Conservation (phyloP, 2,888 invertebrate genomes). For the Eutolmus rufibarbis region DNA sequence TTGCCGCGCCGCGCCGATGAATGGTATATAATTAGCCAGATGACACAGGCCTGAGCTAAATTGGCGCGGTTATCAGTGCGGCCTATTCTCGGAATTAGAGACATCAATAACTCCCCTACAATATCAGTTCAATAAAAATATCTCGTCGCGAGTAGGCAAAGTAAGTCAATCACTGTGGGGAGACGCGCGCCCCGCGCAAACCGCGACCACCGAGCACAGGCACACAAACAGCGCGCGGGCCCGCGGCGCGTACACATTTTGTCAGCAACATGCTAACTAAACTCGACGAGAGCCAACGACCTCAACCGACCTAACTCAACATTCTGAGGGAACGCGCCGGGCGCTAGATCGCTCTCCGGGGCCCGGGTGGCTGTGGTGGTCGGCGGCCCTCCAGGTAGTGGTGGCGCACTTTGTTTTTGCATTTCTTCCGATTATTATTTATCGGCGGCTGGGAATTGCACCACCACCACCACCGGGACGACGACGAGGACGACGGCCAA, state of each 20-base stretch:
- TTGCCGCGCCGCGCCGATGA: not conserved
- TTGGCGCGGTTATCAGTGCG: conserved; percentile 20
- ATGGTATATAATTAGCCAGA: conserved; percentile 7
- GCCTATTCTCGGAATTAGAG: conserved; percentile 13
- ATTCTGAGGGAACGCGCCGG: conserved; percentile 30
- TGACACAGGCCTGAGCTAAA: conserved; percentile 20
- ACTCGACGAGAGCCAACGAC: conserved; percentile 47
- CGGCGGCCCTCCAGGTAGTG: not conserved
- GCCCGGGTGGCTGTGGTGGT: not conserved
- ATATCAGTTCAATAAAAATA: conserved; percentile 17
- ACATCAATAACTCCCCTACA: conserved; percentile 12
- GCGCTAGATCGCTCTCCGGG: not conserved
- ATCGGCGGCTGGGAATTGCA: not conserved
- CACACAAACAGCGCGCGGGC: not conserved
- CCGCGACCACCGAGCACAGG: not conserved
- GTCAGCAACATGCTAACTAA: conserved; percentile 41
- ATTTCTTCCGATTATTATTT: conserved; percentile 36
- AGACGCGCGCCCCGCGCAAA: not conserved
- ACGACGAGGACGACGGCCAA: not conserved
- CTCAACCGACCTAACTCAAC: conserved; percentile 50
- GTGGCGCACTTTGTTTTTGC: conserved; percentile 29
- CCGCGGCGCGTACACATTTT: conserved; percentile 14
- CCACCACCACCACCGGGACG: not conserved
- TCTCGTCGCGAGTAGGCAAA: not conserved
- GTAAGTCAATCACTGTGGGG: not conserved